Conservation (phyloP, 2,888 invertebrate genomes). For the Sinodicranocentrus sp. region DNA sequence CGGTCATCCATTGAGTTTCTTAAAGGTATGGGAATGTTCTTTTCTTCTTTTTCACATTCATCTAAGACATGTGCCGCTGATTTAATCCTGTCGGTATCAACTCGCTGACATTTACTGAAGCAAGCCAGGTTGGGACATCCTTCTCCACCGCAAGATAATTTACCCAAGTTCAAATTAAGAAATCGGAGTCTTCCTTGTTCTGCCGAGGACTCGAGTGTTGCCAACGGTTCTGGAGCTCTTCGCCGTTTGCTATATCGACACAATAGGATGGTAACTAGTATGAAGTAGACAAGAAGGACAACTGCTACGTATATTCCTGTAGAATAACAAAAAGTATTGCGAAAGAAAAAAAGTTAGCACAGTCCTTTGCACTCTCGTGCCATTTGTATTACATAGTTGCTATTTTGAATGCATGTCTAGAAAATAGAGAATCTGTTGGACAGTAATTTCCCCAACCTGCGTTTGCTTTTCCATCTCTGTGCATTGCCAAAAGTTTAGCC, state of each 20-base stretch:
- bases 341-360: constrained; percentile 2
- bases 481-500: constrained; percentile 70
- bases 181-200: constrained; percentile 45
- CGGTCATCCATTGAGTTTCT: no score
- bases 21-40: no score
- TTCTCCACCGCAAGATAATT: constrained; percentile 25
- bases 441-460: constrained; percentile 59
- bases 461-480: constrained; percentile 68
- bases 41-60: no score
- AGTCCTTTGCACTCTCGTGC: no score
- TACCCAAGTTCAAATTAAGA: constrained; percentile 30
- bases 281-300: constrained; percentile 60
- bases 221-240: constrained; percentile 49
- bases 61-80: no score
- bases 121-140: no score
- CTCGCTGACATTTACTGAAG: no score
- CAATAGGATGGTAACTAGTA: constrained; percentile 57
- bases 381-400: no score
- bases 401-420: no score
- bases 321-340: not conserved
- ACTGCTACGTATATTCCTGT: constrained; percentile 67
- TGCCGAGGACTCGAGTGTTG: constrained; percentile 18
- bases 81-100: no score
- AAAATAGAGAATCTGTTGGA: not conserved
- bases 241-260: constrained; percentile 60